Conservation (phyloP, 2,888 invertebrate species). For the Arge pagana region DNA sequence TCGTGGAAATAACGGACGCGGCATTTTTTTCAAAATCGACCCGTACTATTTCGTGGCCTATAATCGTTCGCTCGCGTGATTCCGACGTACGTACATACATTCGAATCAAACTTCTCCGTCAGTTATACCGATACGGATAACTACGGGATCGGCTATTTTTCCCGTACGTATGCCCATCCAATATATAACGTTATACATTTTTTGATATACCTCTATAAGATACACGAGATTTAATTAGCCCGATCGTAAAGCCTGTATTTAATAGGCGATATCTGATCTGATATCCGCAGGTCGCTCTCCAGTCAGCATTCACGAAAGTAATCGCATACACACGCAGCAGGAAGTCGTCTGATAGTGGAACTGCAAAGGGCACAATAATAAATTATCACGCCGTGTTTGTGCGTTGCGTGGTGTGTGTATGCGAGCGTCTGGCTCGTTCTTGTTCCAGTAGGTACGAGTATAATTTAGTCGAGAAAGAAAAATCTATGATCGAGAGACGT, state of each 20-base stretch:
- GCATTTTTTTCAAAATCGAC: too few species aligned
- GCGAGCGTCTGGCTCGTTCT: not conserved
- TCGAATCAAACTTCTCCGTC: too few species aligned
- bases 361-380: slow-evolving; percentile 4
- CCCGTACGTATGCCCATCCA: too few species aligned
- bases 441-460: not conserved
- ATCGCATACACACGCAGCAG: not conserved
- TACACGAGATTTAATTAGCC: not conserved
- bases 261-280: not conserved
- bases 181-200: too few species aligned
- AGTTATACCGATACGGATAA: too few species aligned
- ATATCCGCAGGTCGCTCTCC: not conserved
- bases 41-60: too few species aligned
- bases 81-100: too few species aligned
- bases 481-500: not conserved
- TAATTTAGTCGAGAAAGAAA: slow-evolving; percentile 1
- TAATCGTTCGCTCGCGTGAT: too few species aligned
- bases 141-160: too few species aligned
- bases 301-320: slow-evolving; percentile 11
- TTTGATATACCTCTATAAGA: too few species aligned
- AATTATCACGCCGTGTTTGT: slow-evolving; percentile 1
- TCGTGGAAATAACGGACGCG: too few species aligned
- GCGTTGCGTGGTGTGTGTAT: not conserved
- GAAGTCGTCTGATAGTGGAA: too few species aligned
- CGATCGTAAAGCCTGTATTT: not conserved